Base-by-base conservation (phyloP, 2,797 vertebrate species). In the Coccyzus lansbergi region DNA sequence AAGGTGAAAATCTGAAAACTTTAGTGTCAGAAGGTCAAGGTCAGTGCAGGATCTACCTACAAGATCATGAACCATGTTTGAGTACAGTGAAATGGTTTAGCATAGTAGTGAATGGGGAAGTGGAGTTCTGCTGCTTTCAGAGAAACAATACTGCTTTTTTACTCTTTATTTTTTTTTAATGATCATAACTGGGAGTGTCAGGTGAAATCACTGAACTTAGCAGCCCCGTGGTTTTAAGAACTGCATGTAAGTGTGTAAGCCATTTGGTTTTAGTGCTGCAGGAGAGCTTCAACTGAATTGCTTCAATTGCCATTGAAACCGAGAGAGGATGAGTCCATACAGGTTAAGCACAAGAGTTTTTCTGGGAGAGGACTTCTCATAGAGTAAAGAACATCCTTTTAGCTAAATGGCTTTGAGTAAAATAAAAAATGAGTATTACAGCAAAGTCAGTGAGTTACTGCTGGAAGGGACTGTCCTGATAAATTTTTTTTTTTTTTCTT, bases 51-150 rank as follows among this genome's bases (percentile, higher is more conserved):
- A 25, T 28, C 12, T 62, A 4, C 18, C 38, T 52, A 31, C 64
- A 52, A 9, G 65, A 29, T 25, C 25, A 12, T 0, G 6, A 25
- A 24, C 52, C 4, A 2, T 12, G 13, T 48, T 38, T 51, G 12
- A 24, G 25, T 44, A 26, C 8, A 33, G 15, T 46, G 22, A 65
- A 20, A 10, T 76, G n/a, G 38, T 36, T 76, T 71, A 53, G 25
- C 3, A 0, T 52, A 49, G 49, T 68, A 28, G 17, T 71, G 59
- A 69, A 53, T 42, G 46, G 20, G 31, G 20, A 79, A 20, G 26
- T 76, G 78, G 48, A 59, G 34, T 59, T 70, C 11, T 11, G 10
- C 59, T 83, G 56, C 65, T 88, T 81, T 70, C 77, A 53, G 46
- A 64, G 78, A 71, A 68, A 34, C 31, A 83, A 17, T n/a, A 38